phyloP scores from a whole-genome alignment of 2,797 vertebrate species.

The Thamnophis elegans region DNA sequence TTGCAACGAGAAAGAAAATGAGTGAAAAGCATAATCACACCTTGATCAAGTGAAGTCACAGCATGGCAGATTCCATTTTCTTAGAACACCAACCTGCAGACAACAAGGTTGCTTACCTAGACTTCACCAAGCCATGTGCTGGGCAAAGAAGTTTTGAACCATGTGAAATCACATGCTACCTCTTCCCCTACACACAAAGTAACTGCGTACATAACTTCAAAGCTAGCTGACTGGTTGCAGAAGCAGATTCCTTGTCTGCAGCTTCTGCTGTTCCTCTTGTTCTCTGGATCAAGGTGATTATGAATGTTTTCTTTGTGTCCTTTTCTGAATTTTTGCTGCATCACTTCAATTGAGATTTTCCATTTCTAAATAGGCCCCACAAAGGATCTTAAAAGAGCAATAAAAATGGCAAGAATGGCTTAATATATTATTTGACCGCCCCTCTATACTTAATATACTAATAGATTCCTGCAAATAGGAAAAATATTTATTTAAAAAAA shows the following conservation, averaged over 20 bases:
- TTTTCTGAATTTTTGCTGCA: background rate
- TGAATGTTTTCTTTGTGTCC: background rate
- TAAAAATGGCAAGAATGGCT: background rate
- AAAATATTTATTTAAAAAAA: background rate
- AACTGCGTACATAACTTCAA: background rate
- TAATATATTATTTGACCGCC: background rate
- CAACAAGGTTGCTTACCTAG: background rate
- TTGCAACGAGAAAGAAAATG: background rate
- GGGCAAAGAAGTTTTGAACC: background rate
- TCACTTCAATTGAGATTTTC: background rate
- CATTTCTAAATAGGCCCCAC: background rate
- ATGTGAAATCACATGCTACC: background rate
- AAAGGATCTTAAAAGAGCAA: background rate
- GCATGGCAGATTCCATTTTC: background rate
- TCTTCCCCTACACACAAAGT: background rate
- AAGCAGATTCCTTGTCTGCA: background rate
- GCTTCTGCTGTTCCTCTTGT: background rate
- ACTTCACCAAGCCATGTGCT: background rate
- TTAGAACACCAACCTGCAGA: background rate
- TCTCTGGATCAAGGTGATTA: background rate
- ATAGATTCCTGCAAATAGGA: conserved; percentile 48
- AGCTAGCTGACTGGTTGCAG: background rate
- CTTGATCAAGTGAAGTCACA: background rate
- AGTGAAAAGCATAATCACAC: background rate
- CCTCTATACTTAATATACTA: conserved; percentile 5